Base-by-base conservation (phyloP, 2,888 invertebrate species). In the Anodontia alba region DNA sequence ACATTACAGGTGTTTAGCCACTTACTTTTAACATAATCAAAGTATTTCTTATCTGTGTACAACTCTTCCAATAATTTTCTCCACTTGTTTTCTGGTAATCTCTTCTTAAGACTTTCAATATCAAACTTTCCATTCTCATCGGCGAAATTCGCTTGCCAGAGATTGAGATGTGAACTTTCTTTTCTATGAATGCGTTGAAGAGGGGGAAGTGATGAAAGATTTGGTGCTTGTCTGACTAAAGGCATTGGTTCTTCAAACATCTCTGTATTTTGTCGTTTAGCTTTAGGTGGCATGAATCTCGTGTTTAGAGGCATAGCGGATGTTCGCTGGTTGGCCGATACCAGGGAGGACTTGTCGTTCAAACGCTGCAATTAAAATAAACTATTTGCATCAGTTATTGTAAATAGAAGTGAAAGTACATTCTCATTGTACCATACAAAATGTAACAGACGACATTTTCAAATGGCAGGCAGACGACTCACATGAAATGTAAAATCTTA, bases 21-120 rank as follows among this genome's bases (percentile, higher is more conserved):
- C 87, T 73, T 79, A 90, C 91, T 75, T 83, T 88, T 87, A 8
- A 88, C 87, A 78, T 91, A 90, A 76, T 91, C 91, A 49, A 91
- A 88, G 77, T 90, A 91, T 66, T 88, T 87, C 78, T 91, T 90
- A 72, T 91, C 90, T 10, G 83, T 83, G 73, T 91, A 91, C 2
- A 91, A 78, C 73, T 91, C 91, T 74, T 90, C 90, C 23, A 90
- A 76, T 15, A 89, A 80, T 57, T 83, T 85, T 36, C 78, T 84
- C 86, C 88, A 90, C 73, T 82, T 81, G 76, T 79, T 87, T 49
- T 88, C 89, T n/a, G 88, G 79, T 51, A 86, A 71, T 5, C 70
- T 75, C 69, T 79, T 75, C 62, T 86, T 84, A 20, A 87, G 33
- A 8, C 77, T 78, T 42, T 80, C 83, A 10, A 86, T 26, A 54